Evolutionary conservation across 2,113 vertebrate genomes (phyloP).

Genomic region (Rhadina sibilatrix): DNA sequence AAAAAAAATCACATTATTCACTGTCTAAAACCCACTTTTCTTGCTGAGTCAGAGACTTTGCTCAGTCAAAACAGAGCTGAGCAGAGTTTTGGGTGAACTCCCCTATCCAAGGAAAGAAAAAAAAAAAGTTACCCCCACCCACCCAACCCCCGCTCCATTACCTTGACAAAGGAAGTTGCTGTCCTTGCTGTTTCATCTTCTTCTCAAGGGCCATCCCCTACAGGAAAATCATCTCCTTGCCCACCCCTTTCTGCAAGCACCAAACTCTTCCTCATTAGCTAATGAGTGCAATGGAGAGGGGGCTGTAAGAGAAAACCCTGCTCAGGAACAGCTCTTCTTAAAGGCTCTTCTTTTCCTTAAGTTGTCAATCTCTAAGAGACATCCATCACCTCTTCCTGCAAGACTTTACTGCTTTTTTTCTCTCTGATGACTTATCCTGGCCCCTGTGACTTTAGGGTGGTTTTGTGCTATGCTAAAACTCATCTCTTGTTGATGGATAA

Average conservation of each 20-base stretch:
- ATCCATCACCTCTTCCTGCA: background rate
- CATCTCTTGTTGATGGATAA: background rate
- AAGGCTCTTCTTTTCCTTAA: background rate
- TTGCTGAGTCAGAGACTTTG: background rate
- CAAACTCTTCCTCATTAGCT: background rate
- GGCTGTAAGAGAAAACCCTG: background rate
- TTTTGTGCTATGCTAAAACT: background rate
- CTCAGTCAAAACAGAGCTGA: background rate
- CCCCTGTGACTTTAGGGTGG: background rate
- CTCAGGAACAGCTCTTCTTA: background rate
- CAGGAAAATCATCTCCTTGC: background rate
- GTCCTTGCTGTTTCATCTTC: background rate
- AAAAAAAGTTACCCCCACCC: background rate
- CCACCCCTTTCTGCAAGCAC: background rate
- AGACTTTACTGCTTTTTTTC: background rate
- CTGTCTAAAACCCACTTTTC: background rate
- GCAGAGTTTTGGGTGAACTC: background rate
- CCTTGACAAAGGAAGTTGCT: background rate
- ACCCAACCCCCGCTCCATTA: accelerated
- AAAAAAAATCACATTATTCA: background rate
- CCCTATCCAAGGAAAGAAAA: background rate
- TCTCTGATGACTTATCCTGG: background rate
- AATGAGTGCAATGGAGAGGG: background rate
- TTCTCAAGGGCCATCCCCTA: background rate
- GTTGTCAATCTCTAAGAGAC: background rate